Percentiles rank a stretch among this genome's conserved stretches.
Conservation (phyloP, 2,113 vertebrate genomes). For the Cygnus atratus region DNA sequence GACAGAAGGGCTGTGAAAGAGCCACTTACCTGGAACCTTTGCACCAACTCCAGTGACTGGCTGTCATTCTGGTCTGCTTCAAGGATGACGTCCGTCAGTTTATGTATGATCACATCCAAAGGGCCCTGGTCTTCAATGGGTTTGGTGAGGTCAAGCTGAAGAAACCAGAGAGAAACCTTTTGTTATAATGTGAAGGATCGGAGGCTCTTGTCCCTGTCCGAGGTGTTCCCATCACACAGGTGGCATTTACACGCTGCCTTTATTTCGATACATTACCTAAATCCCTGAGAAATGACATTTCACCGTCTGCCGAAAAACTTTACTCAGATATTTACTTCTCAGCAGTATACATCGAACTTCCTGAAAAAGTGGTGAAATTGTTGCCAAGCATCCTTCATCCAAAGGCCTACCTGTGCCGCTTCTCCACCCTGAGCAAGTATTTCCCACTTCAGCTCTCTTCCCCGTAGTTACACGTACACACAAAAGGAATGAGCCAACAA, state of each 20-base stretch:
- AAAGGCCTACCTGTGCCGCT: background rate
- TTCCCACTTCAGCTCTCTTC: background rate
- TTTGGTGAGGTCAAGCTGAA: constrained; percentile 91
- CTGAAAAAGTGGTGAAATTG: background rate
- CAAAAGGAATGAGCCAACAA: background rate
- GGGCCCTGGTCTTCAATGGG: constrained; percentile 96
- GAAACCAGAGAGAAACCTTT: background rate
- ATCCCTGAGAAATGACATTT: background rate
- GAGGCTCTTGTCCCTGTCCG: background rate
- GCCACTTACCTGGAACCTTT: constrained; percentile 90
- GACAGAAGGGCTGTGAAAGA: background rate
- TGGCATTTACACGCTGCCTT: background rate
- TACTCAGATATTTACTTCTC: background rate
- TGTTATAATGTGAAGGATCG: background rate
- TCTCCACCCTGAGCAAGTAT: background rate
- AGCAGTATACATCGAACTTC: background rate
- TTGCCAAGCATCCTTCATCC: background rate
- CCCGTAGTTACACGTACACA: rapidly evolving
- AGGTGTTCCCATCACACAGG: background rate
- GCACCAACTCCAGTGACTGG: constrained; percentile 90
- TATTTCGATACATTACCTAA: background rate
- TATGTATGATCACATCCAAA: constrained; percentile 98
- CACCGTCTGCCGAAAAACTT: background rate
- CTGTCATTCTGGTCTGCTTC: constrained; percentile 98
- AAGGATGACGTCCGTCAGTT: constrained; percentile 95